phyloP scores from a whole-genome alignment of 23 tunicate species.

The Phallusia fumigata region DNA sequence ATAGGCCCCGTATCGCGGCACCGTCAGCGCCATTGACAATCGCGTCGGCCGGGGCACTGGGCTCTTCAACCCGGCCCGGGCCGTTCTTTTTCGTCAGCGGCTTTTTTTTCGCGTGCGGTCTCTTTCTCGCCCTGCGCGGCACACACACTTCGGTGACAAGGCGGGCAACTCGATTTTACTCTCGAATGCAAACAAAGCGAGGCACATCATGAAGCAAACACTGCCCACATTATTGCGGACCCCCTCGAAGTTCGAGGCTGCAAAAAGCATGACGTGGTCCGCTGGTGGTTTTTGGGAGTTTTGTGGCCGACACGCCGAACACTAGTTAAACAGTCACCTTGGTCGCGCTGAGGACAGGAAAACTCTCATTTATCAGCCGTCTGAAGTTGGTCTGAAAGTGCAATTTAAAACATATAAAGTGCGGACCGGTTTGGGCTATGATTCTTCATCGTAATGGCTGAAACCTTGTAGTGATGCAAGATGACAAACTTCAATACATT shows the following conservation, averaged over 20 bases:
- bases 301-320: neutral
- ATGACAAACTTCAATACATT: too few species aligned
- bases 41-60: neutral
- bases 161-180: slow-evolving; percentile 11
- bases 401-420: too few species aligned
- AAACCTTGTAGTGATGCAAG: too few species aligned
- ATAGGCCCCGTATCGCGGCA: neutral
- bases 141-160: neutral
- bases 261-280: neutral
- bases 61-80: neutral
- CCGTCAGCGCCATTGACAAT: neutral
- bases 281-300: neutral
- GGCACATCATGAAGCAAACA: slow-evolving; percentile 23
- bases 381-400: neutral
- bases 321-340: neutral
- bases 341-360: neutral
- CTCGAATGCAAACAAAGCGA: neutral
- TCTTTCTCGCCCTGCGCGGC: neutral
- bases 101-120: neutral
- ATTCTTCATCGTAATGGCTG: too few species aligned
- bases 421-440: too few species aligned
- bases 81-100: neutral
- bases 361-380: neutral
- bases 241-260: neutral
- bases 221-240: neutral